Evolutionary conservation across 2,113 vertebrate species (phyloP).

Genomic region (Eurystomus gularis): DNA sequence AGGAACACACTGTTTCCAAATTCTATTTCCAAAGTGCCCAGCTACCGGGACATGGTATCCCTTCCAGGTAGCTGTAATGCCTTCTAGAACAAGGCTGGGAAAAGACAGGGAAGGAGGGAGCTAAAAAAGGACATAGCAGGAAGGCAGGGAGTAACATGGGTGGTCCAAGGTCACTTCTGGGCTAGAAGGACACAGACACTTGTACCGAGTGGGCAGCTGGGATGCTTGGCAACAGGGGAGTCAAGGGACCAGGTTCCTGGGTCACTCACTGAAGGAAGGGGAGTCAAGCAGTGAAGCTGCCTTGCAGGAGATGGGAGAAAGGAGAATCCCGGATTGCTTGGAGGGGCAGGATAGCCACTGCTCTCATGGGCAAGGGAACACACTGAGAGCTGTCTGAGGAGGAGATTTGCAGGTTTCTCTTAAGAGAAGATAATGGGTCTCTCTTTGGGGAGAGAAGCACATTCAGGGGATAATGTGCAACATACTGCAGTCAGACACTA

Average conservation of each 20-base stretch:
- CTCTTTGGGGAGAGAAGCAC: background rate
- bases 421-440: background rate
- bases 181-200: background rate
- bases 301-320: background rate
- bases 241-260: background rate
- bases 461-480: background rate
- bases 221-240: fast-evolving
- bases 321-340: background rate
- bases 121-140: background rate
- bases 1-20: background rate
- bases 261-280: background rate
- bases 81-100: background rate
- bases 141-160: background rate
- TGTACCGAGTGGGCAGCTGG: fast-evolving
- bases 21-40: background rate
- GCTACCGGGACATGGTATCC: background rate
- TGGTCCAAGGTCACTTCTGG: background rate
- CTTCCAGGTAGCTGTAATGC: background rate
- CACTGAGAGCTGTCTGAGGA: background rate
- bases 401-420: background rate
- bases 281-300: background rate
- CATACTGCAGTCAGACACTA: background rate
- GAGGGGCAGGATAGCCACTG: background rate
- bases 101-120: background rate
- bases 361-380: background rate